A percentile compares a stretch with the other conserved stretches of the same genome.
Conservation (phyloP, 2,113 vertebrate genomes). For the Tachuris rubrigastra region DNA sequence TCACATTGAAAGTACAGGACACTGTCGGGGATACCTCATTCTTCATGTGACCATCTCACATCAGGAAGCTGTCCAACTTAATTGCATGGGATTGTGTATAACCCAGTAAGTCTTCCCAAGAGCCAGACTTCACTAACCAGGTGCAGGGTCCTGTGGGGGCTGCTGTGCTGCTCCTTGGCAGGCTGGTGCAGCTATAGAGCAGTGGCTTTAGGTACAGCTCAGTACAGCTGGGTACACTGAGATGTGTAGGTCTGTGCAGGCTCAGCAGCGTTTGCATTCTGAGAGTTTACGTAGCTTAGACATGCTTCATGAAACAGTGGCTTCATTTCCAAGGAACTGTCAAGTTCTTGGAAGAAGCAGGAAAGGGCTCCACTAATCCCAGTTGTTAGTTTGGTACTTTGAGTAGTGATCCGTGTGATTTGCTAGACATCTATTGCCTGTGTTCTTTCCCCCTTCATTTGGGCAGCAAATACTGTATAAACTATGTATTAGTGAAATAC, state of each 20-base stretch:
- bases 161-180: neutral
- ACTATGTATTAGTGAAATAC: neutral
- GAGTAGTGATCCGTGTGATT: neutral
- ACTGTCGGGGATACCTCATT: neutral
- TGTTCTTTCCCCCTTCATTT: neutral
- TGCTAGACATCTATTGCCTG: neutral
- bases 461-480: neutral
- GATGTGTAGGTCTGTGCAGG: neutral
- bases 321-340: neutral
- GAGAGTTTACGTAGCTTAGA: neutral
- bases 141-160: neutral
- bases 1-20: neutral
- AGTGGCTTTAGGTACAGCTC: neutral
- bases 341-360: neutral
- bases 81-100: neutral
- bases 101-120: neutral
- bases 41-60: neutral
- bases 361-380: neutral
- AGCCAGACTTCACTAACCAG: neutral
- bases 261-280: fast-evolving
- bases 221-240: neutral
- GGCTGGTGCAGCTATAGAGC: neutral
- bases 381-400: neutral
- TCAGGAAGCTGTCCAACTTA: neutral
- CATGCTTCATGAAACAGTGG: neutral